Evolutionary conservation across 2,113 vertebrate species (phyloP).

Genomic region (Dolichallabes microphthalmus): DNA sequence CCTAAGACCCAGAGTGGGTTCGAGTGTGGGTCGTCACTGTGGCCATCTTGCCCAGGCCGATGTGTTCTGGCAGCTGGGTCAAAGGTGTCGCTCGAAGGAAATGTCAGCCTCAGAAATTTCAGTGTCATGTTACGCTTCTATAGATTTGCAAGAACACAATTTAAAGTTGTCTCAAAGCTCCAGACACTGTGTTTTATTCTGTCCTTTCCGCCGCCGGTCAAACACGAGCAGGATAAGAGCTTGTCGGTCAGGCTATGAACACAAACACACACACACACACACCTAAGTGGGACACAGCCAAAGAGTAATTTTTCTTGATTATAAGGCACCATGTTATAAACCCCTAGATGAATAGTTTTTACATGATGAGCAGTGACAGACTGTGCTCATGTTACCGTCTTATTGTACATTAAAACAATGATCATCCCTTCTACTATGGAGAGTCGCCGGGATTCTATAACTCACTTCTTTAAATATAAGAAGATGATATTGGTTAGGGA

Average conservation of each 20-base stretch:
- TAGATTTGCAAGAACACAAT: slow-evolving; percentile 30
- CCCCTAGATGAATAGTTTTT: background rate
- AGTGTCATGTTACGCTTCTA: slow-evolving; percentile 24
- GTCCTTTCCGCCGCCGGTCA: background rate
- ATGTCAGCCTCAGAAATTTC: slow-evolving; percentile 42
- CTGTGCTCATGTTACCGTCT: slow-evolving; percentile 6
- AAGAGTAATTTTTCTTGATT: background rate
- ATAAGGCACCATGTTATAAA: slow-evolving; percentile 11
- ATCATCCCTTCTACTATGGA: background rate
- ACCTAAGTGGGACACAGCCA: slow-evolving; percentile 10
- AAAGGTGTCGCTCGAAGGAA: slow-evolving; percentile 37
- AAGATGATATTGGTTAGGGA: background rate
- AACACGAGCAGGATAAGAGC: slow-evolving; percentile 18
- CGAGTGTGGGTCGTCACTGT: background rate
- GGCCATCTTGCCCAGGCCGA: slow-evolving; percentile 1
- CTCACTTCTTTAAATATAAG: background rate
- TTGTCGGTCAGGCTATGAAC: slow-evolving; percentile 19
- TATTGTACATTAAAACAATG: slow-evolving; percentile 15
- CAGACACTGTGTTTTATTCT: slow-evolving; percentile 9
- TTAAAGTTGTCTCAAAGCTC: background rate
- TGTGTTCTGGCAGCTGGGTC: slow-evolving; percentile 41
- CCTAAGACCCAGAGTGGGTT: slow-evolving; percentile 6
- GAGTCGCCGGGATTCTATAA: background rate
- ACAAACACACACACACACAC: background rate
- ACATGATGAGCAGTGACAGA: slow-evolving; percentile 33